A percentile compares a stretch with the other conserved stretches of the same genome.
Conservation (phyloP, 2,113 vertebrate genomes). For the Caranx melampygus region DNA sequence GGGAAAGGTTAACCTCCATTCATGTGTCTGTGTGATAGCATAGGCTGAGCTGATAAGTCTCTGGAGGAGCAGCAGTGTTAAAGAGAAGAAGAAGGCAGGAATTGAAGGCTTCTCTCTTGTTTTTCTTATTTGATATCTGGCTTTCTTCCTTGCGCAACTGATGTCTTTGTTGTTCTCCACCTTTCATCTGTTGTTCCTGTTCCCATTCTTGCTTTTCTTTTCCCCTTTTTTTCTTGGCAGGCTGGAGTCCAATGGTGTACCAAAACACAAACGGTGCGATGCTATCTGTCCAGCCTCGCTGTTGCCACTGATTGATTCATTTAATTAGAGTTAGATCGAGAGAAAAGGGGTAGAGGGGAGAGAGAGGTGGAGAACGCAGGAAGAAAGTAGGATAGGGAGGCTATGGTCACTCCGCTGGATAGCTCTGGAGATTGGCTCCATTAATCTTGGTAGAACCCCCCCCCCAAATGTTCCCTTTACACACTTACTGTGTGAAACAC, state of each 20-base stretch:
- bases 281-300: constrained; percentile 76
- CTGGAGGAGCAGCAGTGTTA: constrained; percentile 1
- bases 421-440: constrained; percentile 76
- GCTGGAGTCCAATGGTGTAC: constrained; percentile 7
- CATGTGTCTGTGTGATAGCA: constrained; percentile 60
- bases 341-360: constrained; percentile 46
- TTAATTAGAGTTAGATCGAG: constrained; percentile 84
- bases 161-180: constrained; percentile 6
- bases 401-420: constrained; percentile 78
- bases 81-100: neutral
- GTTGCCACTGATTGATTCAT: constrained; percentile 84
- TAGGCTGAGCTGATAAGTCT: constrained; percentile 54
- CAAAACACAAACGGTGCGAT: constrained; percentile 52
- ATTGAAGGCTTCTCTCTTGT: neutral
- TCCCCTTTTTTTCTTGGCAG: neutral
- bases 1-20: constrained; percentile 64
- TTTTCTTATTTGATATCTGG: constrained; percentile 3
- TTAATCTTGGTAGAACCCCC: constrained; percentile 81
- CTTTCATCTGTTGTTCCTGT: constrained; percentile 22
- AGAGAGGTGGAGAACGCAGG: constrained; percentile 50
- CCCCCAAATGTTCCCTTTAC: constrained; percentile 38
- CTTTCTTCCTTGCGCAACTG: neutral
- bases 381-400: constrained; percentile 57
- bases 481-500: constrained; percentile 52
- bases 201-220: constrained; percentile 19